Base-by-base conservation (phyloP, 2,888 invertebrate genomes). In the Phasia obesa region DNA sequence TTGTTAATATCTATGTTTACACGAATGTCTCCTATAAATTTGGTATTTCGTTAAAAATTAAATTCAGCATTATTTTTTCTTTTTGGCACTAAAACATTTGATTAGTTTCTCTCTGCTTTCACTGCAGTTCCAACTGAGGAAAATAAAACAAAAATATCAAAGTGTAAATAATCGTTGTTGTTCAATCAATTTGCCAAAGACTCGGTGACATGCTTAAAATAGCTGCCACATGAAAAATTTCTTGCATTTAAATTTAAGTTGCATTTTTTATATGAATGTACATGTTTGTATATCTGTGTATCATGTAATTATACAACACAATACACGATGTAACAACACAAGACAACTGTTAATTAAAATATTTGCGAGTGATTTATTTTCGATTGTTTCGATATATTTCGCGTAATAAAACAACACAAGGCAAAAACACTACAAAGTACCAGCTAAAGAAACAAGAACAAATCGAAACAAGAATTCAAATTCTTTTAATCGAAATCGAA, bases 111-210 rank as follows among this genome's bases (percentile, higher is more conserved):
- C 21, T 53, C 21, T 64, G 31, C n/a, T 17, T 19, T 27, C 25
- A 25, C 17, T 35, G 21, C 27, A 69, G 60, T 55, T 62, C 17
- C 3, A 60, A 27, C 35, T 70, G 70, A 23, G 69, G 62, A 27
- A 64, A 78, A 65, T 3, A 23, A 38, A 35, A 17, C n/a, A n/a
- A n/a, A 51, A 70, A 70, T 35, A 55, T 62, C 53, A 57, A 51
- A 64, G 42, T 35, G 53, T 60, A 69, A 64, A 49, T 27, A 60
- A 62, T 49, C 67, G 49, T 71, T 85, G 85, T 85, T 85, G 84
- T 79, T 84, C 81, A 78, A 85, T 84, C 85, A 85, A 85, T 85
- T 85, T 85, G 85, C 85, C 84, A 85, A 84, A 78, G 81, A 69
- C 84, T 31, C 57, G 69, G 76, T 85, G 85, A 85, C 83, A 83